Base-by-base conservation (phyloP, 2,797 vertebrate species). In the Manis javanica region DNA sequence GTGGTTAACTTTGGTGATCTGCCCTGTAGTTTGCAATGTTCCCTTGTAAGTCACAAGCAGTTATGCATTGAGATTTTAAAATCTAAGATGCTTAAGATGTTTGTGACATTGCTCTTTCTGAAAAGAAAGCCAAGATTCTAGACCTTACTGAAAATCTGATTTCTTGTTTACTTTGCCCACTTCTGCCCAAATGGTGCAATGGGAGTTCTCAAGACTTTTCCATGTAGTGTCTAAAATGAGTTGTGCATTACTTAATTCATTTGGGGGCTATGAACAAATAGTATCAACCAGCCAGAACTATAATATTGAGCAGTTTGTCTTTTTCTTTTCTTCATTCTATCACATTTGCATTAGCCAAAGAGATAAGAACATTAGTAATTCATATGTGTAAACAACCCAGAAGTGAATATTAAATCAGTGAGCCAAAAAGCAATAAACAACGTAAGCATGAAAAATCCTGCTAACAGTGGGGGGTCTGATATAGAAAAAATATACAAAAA, bases 261-360 rank as follows among this genome's bases (percentile, higher is more conserved):
- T 89, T 92, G 49, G 90, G 72, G 37, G 42, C 78, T 87, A 34
- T 57, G 59, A 89, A 93, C 81, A 96, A 94, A 93, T 92, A 81
- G 55, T 82, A 49, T 42, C 85, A 55, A 83, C 59, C 89, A 96
- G 84, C 19, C 74, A 95, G 71, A 88, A 82, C 78, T 84, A 85
- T 83, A 92, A 83, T 96, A 64, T 34, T 90, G 72, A 96, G 72
- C 94, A 90, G 9, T 94, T 87, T 94, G 31, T 91, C 66, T 90
- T 94, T 95, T 96, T 90, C 77, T 93, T 97, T 94, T 21, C 77
- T 94, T 97, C 81, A 93, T n/a, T 94, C 77, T 96, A 37, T 93
- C 72, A 93, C 79, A 79, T 95, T 95, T 94, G 85, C 96, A 97
- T 97, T 97, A 97, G 95, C 97, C 98, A 98, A 98, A 98, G 98